phyloP scores from a whole-genome alignment of 2,888 invertebrate genomes.

The Stenodema calcarata region DNA sequence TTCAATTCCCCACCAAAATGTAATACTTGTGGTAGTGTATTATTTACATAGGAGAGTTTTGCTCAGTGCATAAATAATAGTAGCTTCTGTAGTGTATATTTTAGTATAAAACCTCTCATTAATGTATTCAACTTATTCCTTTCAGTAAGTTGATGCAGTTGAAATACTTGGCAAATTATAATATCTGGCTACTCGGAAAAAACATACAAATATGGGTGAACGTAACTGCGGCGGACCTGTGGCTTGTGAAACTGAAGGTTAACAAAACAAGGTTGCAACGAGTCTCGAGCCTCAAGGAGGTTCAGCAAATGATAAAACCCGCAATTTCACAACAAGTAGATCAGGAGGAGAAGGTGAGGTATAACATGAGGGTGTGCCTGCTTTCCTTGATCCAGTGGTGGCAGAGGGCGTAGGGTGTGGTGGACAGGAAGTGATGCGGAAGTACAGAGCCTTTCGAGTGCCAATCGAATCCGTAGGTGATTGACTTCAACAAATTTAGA shows the following conservation, averaged over 20 bases:
- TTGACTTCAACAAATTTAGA: neutral
- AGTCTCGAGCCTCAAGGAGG: conserved; percentile 24
- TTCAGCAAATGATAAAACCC: conserved; percentile 36
- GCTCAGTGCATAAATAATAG: no score
- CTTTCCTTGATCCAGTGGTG: conserved; percentile 29
- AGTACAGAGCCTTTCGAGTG: neutral
- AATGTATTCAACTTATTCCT: no score
- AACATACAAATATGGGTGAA: neutral
- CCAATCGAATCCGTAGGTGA: neutral
- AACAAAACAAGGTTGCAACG: conserved; percentile 29
- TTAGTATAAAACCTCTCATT: no score
- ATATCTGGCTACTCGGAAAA: neutral
- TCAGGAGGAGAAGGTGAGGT: conserved; percentile 19
- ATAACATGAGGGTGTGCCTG: neutral
- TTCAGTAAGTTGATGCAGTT: no score
- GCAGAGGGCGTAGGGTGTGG: neutral
- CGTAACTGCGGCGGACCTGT: neutral
- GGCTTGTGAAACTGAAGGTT: conserved; percentile 29
- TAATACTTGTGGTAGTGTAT: no score
- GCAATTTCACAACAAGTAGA: conserved; percentile 43
- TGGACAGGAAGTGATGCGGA: neutral
- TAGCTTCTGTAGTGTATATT: no score
- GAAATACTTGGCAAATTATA: neutral
- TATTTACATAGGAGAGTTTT: no score
- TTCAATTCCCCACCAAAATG: no score